Percentiles rank a stretch among this genome's conserved stretches.
phyloP scores from a whole-genome alignment of 2,888 invertebrate genomes.

The Thecocarcelia acutangulata region DNA sequence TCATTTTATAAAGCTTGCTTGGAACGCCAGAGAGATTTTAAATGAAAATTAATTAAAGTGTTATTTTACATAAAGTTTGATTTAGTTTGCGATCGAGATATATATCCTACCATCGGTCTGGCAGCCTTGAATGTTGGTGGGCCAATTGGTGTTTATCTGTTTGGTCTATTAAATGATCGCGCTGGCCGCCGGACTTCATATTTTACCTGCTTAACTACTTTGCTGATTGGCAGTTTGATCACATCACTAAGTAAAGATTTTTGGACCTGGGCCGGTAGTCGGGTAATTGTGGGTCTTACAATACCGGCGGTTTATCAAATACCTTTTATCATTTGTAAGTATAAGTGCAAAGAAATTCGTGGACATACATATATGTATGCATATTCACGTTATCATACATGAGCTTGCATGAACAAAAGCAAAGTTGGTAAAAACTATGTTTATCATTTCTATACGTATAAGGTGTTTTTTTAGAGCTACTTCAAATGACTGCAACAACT shows the following conservation, averaged over 20 bases:
- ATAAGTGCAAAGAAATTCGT: conserved; percentile 27
- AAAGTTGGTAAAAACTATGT: no score
- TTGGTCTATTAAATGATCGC: conserved; percentile 93
- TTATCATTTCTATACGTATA: no score
- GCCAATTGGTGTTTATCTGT: conserved; percentile 93
- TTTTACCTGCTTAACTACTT: conserved; percentile 91
- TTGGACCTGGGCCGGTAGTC: conserved; percentile 91
- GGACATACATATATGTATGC: no score
- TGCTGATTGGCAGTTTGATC: conserved; percentile 89
- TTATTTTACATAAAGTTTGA: conserved; percentile 86
- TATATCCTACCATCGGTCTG: conserved; percentile 93
- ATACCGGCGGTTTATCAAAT: conserved; percentile 97
- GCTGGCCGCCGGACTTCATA: conserved; percentile 93
- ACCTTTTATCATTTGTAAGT: conserved; percentile 96
- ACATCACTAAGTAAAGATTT: conserved; percentile 90
- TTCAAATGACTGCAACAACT: no score
- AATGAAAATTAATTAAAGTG: not conserved
- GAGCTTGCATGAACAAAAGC: no score
- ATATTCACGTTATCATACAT: no score
- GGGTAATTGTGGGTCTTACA: conserved; percentile 92
- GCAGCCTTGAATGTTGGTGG: conserved; percentile 94
- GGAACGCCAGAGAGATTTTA: not conserved
- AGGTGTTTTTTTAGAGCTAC: no score
- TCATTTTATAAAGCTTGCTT: conserved; percentile 12
- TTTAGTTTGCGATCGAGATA: conserved; percentile 92